Evolutionary conservation across 2,113 vertebrate genomes (phyloP).

Genomic region (Pogonocichla stellata): DNA sequence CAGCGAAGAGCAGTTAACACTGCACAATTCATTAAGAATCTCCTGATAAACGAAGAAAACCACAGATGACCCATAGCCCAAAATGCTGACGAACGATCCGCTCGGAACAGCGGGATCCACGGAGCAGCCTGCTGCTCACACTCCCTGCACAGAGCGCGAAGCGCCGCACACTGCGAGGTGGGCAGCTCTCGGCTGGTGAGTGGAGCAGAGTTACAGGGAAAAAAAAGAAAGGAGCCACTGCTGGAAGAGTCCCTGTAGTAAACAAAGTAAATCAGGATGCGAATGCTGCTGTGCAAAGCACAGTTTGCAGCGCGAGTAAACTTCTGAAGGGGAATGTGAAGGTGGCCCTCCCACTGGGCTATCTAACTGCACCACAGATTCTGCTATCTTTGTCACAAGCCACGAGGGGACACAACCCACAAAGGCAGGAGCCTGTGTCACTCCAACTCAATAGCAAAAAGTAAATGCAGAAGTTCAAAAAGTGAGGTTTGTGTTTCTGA

Average conservation of each 20-base stretch:
- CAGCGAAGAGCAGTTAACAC: neutral
- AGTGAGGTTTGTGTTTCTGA: conserved; percentile 16
- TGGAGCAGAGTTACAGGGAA: neutral
- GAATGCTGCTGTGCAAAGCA: neutral
- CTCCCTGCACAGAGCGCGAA: neutral
- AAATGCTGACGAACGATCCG: neutral
- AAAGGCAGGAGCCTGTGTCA: conserved; percentile 4
- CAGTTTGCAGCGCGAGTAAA: neutral
- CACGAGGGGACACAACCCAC: conserved; percentile 27
- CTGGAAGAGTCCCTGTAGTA: conserved; percentile 39
- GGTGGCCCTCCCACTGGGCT: conserved; percentile 49
- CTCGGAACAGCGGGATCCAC: neutral
- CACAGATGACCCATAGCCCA: neutral
- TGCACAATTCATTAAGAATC: neutral
- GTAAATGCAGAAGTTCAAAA: conserved; percentile 37
- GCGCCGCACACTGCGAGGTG: neutral
- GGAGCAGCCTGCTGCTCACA: neutral
- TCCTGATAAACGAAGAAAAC: neutral
- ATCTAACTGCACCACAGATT: neutral
- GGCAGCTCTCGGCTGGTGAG: neutral
- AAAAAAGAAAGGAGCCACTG: conserved; percentile 1
- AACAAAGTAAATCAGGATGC: conserved; percentile 39
- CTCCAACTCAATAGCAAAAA: neutral
- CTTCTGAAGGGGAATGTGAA: conserved; percentile 43
- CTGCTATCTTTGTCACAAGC: neutral